phyloP scores from a whole-genome alignment of 2,888 invertebrate species.

The Gymnoscelis rufifasciata region DNA sequence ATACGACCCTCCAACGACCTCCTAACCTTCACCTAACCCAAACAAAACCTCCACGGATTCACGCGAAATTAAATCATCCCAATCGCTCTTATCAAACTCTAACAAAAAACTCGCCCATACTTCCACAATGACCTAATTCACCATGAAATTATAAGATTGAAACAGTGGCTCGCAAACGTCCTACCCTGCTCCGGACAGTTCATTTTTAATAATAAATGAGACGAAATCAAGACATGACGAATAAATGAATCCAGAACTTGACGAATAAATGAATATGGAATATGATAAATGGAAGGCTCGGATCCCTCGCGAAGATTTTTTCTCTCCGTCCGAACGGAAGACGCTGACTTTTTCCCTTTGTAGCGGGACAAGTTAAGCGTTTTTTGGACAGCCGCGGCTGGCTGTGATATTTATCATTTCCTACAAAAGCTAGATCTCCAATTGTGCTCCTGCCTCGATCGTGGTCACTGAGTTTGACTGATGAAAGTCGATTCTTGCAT shows the following conservation, averaged over 20 bases:
- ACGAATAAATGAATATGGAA: slow-evolving; percentile 80
- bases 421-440: slow-evolving; percentile 64
- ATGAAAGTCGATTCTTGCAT: slow-evolving; percentile 24
- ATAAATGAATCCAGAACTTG: slow-evolving; percentile 81
- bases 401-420: slow-evolving; percentile 76
- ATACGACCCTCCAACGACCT: slow-evolving; percentile 51
- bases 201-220: slow-evolving; percentile 81
- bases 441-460: slow-evolving; percentile 62
- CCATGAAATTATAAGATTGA: slow-evolving; percentile 76
- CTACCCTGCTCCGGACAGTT: slow-evolving; percentile 75
- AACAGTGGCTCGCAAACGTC: slow-evolving; percentile 72
- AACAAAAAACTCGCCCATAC: slow-evolving; percentile 35
- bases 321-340: slow-evolving; percentile 78
- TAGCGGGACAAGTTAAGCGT: slow-evolving; percentile 78
- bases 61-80: slow-evolving; percentile 30
- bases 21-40: slow-evolving; percentile 35
- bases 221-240: slow-evolving; percentile 80
- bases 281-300: slow-evolving; percentile 77
- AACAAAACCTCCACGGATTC: slow-evolving; percentile 31
- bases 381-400: slow-evolving; percentile 69
- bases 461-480: slow-evolving; percentile 45
- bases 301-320: slow-evolving; percentile 78
- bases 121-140: slow-evolving; percentile 58
- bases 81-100: slow-evolving; percentile 31
- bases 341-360: slow-evolving; percentile 78